phyloP scores from a whole-genome alignment of 2,888 invertebrate species.

The Sepiola atlantica region DNA sequence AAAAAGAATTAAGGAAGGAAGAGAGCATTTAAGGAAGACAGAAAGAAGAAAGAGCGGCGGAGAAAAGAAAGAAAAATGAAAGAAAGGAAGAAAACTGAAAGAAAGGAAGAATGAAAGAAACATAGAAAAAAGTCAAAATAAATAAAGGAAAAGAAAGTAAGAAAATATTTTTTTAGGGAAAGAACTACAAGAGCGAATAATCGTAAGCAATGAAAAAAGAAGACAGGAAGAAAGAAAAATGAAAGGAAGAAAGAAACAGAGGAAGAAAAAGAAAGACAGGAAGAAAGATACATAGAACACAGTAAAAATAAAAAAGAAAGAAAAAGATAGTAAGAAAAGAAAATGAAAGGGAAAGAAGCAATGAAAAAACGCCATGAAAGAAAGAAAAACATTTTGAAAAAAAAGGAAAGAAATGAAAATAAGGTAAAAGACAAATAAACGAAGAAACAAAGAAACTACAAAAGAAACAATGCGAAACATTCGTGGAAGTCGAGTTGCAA shows the following conservation, averaged over 20 bases:
- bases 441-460: not conserved
- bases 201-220: no score
- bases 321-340: not conserved
- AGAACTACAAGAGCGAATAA: no score
- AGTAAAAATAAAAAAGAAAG: not conserved
- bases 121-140: not conserved
- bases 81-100: not conserved
- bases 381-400: no score
- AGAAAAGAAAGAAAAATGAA: not conserved
- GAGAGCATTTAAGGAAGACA: not conserved
- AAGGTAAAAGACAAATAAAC: not conserved
- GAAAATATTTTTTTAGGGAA: no score
- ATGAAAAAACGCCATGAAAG: no score
- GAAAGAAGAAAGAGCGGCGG: not conserved
- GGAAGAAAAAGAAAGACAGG: not conserved
- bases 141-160: not conserved
- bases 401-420: not conserved
- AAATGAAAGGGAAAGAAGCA: not conserved
- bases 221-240: not conserved
- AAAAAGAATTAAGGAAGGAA: not conserved
- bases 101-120: not conserved
- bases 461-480: not conserved
- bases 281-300: no score
- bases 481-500: not conserved
- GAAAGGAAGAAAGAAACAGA: not conserved